Percentiles rank a stretch among this genome's conserved stretches.
These are phyloP conservation scores for Acestrorhynchus altus DNA, from an alignment of 2,797 vertebrate genomes.

Conservation along the genomic window DNA sequence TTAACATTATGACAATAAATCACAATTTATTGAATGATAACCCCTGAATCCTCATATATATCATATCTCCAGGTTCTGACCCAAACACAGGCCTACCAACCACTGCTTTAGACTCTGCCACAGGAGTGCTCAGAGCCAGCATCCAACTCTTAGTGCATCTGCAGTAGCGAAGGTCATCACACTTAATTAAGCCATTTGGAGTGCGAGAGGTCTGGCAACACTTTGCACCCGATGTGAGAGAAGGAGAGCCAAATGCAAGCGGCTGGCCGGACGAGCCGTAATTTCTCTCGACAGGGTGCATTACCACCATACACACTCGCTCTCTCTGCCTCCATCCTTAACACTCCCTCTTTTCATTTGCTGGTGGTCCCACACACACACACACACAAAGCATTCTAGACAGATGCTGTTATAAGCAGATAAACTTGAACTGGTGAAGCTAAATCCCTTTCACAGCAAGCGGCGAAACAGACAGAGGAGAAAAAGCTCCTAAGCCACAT, in stretches of 20 bases:
- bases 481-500: neutral
- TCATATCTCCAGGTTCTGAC: too few relatives aligned
- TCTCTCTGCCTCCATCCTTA: neutral
- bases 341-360: conserved; percentile 5
- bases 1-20: too few relatives aligned
- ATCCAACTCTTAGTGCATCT: neutral
- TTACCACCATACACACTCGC: neutral
- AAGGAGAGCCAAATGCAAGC: neutral
- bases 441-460: neutral
- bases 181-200: conserved; percentile 18
- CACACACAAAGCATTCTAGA: neutral
- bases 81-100: neutral
- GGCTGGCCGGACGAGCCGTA: neutral
- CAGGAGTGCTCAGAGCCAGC: neutral
- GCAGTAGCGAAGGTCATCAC: conserved; percentile 15
- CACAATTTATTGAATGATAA: too few relatives aligned
- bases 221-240: neutral
- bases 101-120: neutral
- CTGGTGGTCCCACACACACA: neutral
- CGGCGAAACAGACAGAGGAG: neutral
- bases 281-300: conserved; percentile 36
- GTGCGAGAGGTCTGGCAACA: conserved; percentile 15
- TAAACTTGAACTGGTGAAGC: neutral
- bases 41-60: too few relatives aligned
- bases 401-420: conserved; percentile 1